phyloP scores from a whole-genome alignment of 2,888 invertebrate genomes.

The Ophonus ardosiacus region DNA sequence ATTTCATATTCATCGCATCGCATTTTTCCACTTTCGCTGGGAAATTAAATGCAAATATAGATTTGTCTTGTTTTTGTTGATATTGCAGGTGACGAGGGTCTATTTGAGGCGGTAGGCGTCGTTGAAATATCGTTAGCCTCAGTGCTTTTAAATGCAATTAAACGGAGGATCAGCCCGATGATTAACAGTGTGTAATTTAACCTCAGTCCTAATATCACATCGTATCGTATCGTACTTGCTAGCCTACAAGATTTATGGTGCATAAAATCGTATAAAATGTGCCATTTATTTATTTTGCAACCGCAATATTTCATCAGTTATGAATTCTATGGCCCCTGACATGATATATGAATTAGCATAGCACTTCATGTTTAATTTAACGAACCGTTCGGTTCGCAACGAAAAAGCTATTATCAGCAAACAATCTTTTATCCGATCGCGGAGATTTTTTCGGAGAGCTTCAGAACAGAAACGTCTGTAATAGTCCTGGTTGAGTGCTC shows the following conservation, averaged over 20 bases:
- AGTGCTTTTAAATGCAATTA: slow-evolving; percentile 41
- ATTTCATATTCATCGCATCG: slow-evolving; percentile 45
- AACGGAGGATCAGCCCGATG: slow-evolving; percentile 42
- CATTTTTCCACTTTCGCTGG: slow-evolving; percentile 42
- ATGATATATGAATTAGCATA: slow-evolving; percentile 52
- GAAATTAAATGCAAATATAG: slow-evolving; percentile 53
- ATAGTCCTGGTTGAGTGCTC: slow-evolving; percentile 45
- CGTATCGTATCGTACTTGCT: background rate
- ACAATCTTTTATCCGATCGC: slow-evolving; percentile 49
- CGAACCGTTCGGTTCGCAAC: slow-evolving; percentile 24
- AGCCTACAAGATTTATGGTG: slow-evolving; percentile 38
- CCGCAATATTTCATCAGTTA: slow-evolving; percentile 47
- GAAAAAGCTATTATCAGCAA: slow-evolving; percentile 11
- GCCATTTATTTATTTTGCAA: slow-evolving; percentile 51
- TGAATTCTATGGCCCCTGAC: slow-evolving; percentile 30
- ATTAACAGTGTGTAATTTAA: slow-evolving; percentile 51
- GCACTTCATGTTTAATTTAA: slow-evolving; percentile 52
- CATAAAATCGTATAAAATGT: slow-evolving; percentile 47
- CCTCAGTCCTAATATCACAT: slow-evolving; percentile 19
- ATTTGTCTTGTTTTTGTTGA: slow-evolving; percentile 40
- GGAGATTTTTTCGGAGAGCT: slow-evolving; percentile 38
- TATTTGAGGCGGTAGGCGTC: background rate
- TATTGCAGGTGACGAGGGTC: slow-evolving; percentile 36
- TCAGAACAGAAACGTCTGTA: slow-evolving; percentile 49
- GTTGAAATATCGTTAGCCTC: slow-evolving; percentile 4